Base-by-base conservation (phyloP, 2,113 vertebrate species). In the Callocephalon fimbriatum region DNA sequence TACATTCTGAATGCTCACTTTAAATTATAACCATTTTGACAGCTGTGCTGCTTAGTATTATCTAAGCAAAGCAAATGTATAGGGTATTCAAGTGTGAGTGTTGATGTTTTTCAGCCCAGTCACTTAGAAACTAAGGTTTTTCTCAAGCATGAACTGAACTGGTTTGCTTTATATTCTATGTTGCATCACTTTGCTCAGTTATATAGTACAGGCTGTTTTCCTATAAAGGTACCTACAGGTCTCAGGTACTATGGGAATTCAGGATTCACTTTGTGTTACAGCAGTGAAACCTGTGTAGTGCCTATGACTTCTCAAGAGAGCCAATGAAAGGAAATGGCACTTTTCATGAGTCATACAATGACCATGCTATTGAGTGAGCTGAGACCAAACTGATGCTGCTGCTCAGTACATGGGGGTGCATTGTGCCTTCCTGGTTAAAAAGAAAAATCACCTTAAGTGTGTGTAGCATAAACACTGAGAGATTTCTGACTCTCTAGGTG, bases 1-100 rank as follows among this genome's bases (percentile, higher is more conserved):
- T 95, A 84, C 82, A 92, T 97, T 97, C 96, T 92, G 94, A 98
- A 90, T 44, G 25, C 90, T 94, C 93, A 96, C 91, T 96, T 97
- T 97, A 97, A 97, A 97, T 98, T 96, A 96, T 94, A 97, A 95
- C 96, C 70, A 90, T 97, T 97, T 97, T 98, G 96, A 97, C 96
- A 97, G 95, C 96, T 97, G 85, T 95, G 81, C 79, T 97, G 83
- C 92, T 96, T 90, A 88, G 54, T 76, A 84, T 96, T 98, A 95
- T 96, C 94, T 44, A 93, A 96, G 82, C 88, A 95, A 97, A 96
- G 61, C 91, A 97, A 95, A 95, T 35, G 8, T 93, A 84, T 94
- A 95, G 88, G 73, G 67, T 88, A 76, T 95, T 97, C 70, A 94
- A 96, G 56, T 93, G 75, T 85, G 78, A 85, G 7, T 83, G 61